Conservation (phyloP, 2,797 vertebrate species). For the Gastrophryne carolinensis region DNA sequence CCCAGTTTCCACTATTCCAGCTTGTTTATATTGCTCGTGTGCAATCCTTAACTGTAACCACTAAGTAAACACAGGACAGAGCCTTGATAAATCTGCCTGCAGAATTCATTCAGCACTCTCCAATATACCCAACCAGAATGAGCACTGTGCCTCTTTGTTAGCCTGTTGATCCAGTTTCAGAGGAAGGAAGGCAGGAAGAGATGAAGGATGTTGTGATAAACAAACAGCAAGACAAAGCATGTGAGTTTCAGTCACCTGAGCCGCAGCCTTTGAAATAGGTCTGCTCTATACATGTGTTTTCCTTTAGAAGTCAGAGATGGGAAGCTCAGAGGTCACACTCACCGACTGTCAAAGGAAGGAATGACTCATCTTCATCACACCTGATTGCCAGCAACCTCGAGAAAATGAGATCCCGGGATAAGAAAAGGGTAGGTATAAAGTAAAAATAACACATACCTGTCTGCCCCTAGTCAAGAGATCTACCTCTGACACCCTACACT, state of each 20-base stretch:
- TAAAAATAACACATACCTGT: too few species aligned
- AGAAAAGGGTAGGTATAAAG: too few species aligned
- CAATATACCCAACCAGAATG: slow-evolving; percentile 51
- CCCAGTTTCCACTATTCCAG: slow-evolving; percentile 39
- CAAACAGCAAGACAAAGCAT: slow-evolving; percentile 55
- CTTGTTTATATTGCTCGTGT: slow-evolving; percentile 27
- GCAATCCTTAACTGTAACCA: slow-evolving; percentile 40
- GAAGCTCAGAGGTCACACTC: slow-evolving; percentile 40
- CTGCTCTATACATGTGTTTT: slow-evolving; percentile 35
- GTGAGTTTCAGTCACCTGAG: slow-evolving; percentile 48
- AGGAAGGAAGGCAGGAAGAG: slow-evolving; percentile 53
- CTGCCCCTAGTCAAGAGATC: too few species aligned
- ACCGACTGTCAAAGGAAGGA: neutral
- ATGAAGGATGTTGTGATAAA: slow-evolving; percentile 57
- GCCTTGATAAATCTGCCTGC: slow-evolving; percentile 31
- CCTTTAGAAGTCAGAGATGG: slow-evolving; percentile 47
- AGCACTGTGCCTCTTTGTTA: slow-evolving; percentile 53
- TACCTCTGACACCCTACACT: too few species aligned
- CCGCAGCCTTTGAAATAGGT: slow-evolving; percentile 56
- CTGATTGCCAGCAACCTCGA: too few species aligned
- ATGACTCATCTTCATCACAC: too few species aligned
- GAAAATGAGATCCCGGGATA: too few species aligned
- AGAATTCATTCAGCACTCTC: slow-evolving; percentile 12
- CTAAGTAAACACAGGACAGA: neutral
- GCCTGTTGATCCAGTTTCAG: slow-evolving; percentile 53